phyloP scores from a whole-genome alignment of 1,140 invertebrate species.

The Marisa cornuarietis region DNA sequence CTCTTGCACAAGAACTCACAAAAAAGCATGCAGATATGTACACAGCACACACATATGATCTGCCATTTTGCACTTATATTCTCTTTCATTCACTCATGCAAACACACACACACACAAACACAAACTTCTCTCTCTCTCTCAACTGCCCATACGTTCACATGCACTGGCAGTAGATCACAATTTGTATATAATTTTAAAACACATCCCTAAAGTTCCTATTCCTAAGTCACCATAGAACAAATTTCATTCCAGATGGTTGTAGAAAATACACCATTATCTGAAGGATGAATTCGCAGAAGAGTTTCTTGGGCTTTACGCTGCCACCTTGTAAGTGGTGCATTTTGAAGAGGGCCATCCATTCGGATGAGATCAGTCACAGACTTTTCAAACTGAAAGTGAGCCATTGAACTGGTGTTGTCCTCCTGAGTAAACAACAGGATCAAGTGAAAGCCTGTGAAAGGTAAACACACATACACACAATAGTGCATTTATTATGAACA shows the following conservation, averaged over 20 bases:
- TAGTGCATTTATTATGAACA: too few species aligned
- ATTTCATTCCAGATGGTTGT: not conserved
- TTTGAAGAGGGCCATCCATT: slow-evolving; percentile 53
- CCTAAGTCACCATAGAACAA: not conserved
- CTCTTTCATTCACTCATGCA: too few species aligned
- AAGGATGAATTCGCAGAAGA: slow-evolving; percentile 28
- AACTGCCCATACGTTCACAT: not conserved
- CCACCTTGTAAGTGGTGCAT: slow-evolving; percentile 56
- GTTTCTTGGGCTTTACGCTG: slow-evolving; percentile 56
- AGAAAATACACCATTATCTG: slow-evolving; percentile 31
- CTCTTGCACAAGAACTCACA: too few species aligned
- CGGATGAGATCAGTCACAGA: slow-evolving; percentile 43
- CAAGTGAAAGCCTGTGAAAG: not conserved
- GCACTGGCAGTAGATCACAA: not conserved
- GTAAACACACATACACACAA: not conserved
- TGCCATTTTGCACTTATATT: too few species aligned
- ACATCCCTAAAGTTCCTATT: not conserved
- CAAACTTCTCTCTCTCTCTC: not conserved
- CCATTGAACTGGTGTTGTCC: slow-evolving; percentile 29
- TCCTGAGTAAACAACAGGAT: not conserved
- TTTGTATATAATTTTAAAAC: not conserved
- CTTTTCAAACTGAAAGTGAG: slow-evolving; percentile 54
- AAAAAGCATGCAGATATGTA: too few species aligned
- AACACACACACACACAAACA: too few species aligned
- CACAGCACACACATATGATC: too few species aligned